phyloP scores from a whole-genome alignment of 2,888 invertebrate species.

The Zaprionus lineosus region DNA sequence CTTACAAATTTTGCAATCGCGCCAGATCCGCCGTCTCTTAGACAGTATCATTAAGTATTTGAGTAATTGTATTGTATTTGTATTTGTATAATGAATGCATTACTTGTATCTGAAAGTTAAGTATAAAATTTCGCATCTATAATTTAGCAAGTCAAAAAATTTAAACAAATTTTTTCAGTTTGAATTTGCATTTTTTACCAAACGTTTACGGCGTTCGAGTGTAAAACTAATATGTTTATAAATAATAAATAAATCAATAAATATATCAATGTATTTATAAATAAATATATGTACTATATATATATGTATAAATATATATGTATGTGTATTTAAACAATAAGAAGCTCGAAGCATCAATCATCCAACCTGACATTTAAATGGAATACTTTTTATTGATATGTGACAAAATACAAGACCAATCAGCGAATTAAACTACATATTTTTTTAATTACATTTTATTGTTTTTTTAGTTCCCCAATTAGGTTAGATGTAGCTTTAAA shows the following conservation, averaged over 20 bases:
- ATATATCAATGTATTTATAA: constrained; percentile 33
- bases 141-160: constrained; percentile 9
- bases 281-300: constrained; percentile 47
- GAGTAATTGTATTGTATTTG: constrained; percentile 54
- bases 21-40: constrained; percentile 61
- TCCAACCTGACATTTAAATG: constrained; percentile 55
- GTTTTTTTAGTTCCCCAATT: too few relatives aligned
- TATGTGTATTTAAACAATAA: constrained; percentile 72
- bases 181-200: constrained; percentile 33
- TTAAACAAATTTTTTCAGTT: constrained; percentile 22
- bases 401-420: constrained; percentile 65
- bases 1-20: constrained; percentile 25
- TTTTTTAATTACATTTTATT: too few relatives aligned
- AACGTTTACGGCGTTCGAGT: constrained; percentile 44
- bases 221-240: constrained; percentile 65
- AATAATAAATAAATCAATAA: constrained; percentile 51
- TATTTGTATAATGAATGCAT: constrained; percentile 58
- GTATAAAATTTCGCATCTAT: constrained; percentile 8
- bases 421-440: too few relatives aligned
- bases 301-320: too few relatives aligned
- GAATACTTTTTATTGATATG: constrained; percentile 71
- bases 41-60: constrained; percentile 69
- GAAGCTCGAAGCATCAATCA: constrained; percentile 69
- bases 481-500: too few relatives aligned
- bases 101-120: constrained; percentile 38